A percentile compares a stretch with the other conserved stretches of the same genome.
phyloP scores from a whole-genome alignment of 2,113 vertebrate species.

The Mesocricetus auratus region DNA sequence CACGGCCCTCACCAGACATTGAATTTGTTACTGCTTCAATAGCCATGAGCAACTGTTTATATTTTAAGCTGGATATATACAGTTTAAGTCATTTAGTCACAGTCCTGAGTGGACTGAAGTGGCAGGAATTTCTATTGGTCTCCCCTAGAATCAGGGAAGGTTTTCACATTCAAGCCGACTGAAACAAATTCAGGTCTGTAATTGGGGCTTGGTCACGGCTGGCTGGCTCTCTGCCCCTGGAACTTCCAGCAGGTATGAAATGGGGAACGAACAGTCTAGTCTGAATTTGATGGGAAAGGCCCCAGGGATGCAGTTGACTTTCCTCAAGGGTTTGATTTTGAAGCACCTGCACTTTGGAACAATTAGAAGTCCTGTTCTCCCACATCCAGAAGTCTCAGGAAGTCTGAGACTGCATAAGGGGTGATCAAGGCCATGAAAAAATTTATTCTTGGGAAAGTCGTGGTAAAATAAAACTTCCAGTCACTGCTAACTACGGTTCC shows the following conservation, averaged over 20 bases:
- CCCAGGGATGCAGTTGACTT: conserved; percentile 3
- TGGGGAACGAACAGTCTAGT: not conserved
- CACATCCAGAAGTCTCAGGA: not conserved
- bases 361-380: conserved; percentile 9
- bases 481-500: conserved; percentile 6
- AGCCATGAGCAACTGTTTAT: not conserved
- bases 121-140: not conserved
- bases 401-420: not conserved
- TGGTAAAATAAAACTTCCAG: not conserved
- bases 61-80: not conserved
- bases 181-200: not conserved
- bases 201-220: not conserved
- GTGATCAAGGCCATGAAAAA: conserved; percentile 1
- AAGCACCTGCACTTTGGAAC: conserved; percentile 12
- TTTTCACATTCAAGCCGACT: not conserved
- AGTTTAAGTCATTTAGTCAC: not conserved
- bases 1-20: not conserved
- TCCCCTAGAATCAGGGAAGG: not conserved
- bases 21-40: not conserved
- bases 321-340: conserved; percentile 36
- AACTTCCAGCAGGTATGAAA: conserved; percentile 60
- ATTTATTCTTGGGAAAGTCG: not conserved
- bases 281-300: conserved; percentile 40
- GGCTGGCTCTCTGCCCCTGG: not conserved
- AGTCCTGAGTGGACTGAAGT: not conserved